A percentile compares a stretch with the other conserved stretches of the same genome.
Evolutionary conservation across 2,888 invertebrate genomes (phyloP).

Genomic region (Psococerastis gibbosa): DNA sequence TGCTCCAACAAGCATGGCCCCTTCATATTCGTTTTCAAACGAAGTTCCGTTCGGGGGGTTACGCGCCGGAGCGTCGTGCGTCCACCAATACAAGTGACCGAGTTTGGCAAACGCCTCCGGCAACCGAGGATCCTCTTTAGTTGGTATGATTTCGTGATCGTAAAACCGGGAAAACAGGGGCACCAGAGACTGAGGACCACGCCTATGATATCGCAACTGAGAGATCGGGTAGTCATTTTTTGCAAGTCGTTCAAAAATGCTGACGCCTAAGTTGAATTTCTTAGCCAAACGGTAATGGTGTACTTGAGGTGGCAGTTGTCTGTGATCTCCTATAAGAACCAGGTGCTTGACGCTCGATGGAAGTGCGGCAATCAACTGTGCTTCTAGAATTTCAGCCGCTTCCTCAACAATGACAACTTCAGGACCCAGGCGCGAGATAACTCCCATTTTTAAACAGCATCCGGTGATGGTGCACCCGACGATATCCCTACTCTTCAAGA

Average conservation of each 20-base stretch:
- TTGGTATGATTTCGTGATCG: neutral
- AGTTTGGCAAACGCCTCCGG: neutral
- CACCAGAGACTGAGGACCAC: neutral
- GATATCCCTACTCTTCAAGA: neutral
- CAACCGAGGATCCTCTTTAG: neutral
- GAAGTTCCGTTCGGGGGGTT: neutral
- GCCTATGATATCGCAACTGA: neutral
- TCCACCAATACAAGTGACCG: neutral
- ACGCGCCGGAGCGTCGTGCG: neutral
- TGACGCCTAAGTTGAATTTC: neutral
- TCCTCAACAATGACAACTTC: constrained; percentile 1
- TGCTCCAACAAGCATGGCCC: neutral
- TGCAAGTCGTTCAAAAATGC: neutral
- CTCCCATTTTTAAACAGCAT: constrained; percentile 1
- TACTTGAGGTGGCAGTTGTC: neutral
- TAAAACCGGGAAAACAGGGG: neutral
- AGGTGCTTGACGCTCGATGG: neutral
- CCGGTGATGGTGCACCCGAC: neutral
- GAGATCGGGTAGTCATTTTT: neutral
- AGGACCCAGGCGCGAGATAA: too few relatives aligned
- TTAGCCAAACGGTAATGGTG: neutral
- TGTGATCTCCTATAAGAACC: neutral
- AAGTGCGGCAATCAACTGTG: neutral
- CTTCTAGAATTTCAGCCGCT: neutral
- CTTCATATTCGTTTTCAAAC: neutral